Percentiles rank a stretch among this genome's conserved stretches.
These are phyloP conservation scores for Sclerurus mexicanus DNA, from an alignment of 2,113 vertebrate species.

Conservation along the genomic window DNA sequence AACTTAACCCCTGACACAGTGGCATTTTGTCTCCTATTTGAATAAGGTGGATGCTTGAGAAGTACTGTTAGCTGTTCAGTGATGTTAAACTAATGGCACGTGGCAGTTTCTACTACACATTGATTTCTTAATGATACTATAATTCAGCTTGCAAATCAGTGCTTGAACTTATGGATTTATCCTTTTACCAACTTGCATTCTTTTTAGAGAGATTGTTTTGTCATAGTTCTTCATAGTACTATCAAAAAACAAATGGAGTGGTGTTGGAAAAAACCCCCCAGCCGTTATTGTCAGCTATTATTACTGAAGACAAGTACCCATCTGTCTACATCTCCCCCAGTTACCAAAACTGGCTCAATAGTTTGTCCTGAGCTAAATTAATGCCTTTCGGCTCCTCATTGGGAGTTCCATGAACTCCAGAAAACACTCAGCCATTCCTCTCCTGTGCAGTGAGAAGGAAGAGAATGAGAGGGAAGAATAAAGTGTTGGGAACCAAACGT, in stretches of 20 bases:
- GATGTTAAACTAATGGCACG: background rate
- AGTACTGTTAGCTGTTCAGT: background rate
- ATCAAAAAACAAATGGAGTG: background rate
- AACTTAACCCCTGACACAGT: background rate
- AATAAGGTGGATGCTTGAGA: background rate
- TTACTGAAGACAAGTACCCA: background rate
- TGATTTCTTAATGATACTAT: background rate
- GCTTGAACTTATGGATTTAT: background rate
- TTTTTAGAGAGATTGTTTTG: background rate
- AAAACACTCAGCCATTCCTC: background rate
- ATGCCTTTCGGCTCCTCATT: background rate
- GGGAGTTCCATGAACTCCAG: background rate
- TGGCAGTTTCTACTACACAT: background rate
- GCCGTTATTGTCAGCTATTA: background rate
- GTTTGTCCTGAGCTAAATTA: background rate
- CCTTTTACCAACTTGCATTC: background rate
- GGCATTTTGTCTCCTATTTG: background rate
- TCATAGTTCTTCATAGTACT: background rate
- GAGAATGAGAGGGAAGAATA: background rate
- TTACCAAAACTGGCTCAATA: background rate
- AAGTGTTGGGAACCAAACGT: background rate
- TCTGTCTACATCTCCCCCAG: background rate
- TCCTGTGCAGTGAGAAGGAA: background rate
- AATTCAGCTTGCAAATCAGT: background rate
- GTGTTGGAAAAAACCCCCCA: background rate